Conservation (phyloP, 1,140 invertebrate species). For the Euura lappo region DNA sequence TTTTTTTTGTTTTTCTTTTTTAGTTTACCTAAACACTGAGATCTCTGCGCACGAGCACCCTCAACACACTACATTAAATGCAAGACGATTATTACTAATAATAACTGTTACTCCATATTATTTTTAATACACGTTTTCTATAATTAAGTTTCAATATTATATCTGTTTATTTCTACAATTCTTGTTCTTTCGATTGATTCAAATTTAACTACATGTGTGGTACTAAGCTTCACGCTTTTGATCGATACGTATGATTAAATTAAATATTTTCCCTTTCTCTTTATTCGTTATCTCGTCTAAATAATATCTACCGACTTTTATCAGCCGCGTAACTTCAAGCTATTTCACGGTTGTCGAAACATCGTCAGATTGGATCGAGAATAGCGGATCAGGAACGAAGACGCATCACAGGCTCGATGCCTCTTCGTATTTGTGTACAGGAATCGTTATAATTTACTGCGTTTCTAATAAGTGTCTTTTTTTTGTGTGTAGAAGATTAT, state of each 20-base stretch:
- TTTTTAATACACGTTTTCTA: constrained; percentile 1
- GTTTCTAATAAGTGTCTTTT: no score
- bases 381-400: background rate
- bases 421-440: no score
- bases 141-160: background rate
- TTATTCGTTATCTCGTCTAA: background rate
- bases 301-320: constrained; percentile 2
- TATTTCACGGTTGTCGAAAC: background rate
- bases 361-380: background rate
- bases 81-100: constrained; percentile 7
- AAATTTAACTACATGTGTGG: background rate
- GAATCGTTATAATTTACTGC: no score
- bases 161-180: background rate
- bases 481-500: no score
- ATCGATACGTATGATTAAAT: background rate
- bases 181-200: background rate
- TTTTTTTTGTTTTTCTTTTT: no score
- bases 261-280: background rate
- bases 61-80: constrained; percentile 7
- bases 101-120: constrained; percentile 6
- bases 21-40: background rate
- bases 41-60: constrained; percentile 4
- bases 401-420: no score
- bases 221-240: background rate
- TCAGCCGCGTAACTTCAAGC: background rate